Conservation (phyloP, 1,140 invertebrate genomes). For the Apocrypta bakeri region DNA sequence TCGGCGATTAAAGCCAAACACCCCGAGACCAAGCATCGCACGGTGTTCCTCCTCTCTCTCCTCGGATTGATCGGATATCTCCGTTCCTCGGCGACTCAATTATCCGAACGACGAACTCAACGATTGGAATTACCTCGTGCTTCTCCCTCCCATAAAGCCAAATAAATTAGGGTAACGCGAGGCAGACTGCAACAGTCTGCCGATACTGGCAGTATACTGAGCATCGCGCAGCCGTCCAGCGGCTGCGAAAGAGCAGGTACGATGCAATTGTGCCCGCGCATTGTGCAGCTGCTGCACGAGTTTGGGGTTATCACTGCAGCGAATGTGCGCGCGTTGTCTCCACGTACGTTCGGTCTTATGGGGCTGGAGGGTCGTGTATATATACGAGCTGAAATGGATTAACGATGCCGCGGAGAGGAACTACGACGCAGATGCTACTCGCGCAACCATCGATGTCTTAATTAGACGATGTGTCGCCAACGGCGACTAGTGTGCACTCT, state of each 20-base stretch:
- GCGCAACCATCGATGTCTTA: not conserved
- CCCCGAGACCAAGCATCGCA: not conserved
- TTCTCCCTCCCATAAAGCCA: conserved; percentile 1
- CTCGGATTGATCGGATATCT: conserved; percentile 21
- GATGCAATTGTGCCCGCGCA: conserved; percentile 21
- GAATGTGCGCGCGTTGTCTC: not conserved
- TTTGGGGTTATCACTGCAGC: conserved; percentile 31
- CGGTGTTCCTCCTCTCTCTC: not conserved
- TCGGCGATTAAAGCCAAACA: conserved; percentile 10
- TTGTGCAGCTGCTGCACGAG: conserved; percentile 31
- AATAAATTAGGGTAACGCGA: conserved; percentile 49
- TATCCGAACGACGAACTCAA: conserved; percentile 41
- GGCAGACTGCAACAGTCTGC: conserved; percentile 20
- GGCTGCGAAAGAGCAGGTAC: conserved; percentile 29
- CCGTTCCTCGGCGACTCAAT: conserved; percentile 38
- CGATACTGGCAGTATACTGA: not conserved
- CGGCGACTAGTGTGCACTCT: not conserved
- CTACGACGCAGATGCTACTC: conserved; percentile 7
- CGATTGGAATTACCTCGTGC: conserved; percentile 41
- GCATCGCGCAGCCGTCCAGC: not conserved
- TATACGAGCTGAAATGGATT: not conserved
- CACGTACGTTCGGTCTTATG: not conserved
- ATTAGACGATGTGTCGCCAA: not conserved
- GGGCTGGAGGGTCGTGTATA: no score
- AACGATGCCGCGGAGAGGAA: not conserved